Base-by-base conservation (phyloP, 2,113 vertebrate genomes). In the Zonotrichia leucophrys region DNA sequence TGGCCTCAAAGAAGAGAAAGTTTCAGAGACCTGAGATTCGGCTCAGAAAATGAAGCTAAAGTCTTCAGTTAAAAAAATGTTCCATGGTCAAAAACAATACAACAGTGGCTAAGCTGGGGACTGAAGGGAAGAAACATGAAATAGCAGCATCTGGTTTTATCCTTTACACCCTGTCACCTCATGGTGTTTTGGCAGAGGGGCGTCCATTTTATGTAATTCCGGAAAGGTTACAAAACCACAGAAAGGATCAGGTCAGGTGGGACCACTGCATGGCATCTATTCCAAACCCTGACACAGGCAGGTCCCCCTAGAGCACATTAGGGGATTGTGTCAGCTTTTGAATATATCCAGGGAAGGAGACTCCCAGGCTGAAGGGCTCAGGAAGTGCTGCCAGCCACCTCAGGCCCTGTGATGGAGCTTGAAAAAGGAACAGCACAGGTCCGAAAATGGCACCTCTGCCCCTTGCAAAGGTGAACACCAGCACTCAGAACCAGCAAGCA, bases 351-450 rank as follows among this genome's bases (percentile, higher is more conserved):
- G 42, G 27, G 42, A 83, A 56, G 56, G 27, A 90, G 31, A 42
- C 10, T 63, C 35, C 25, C 35, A 63, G 18, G 41, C 18, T 55
- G 16, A 75, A 62, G 55, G 15, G 33, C 72, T 7, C 5, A 77
- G 25, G 42, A 74, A 53, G 30, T 3, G 16, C 18, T 80, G 55
- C 28, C 2, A 13, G 44, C 30, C 2, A 2, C 37, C 31, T 33
- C 19, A 6, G 31, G 33, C 64, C 14, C 73, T 49, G 12, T 1
- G 0, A 37, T 4, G 28, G 14, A 84, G 27, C 39, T 53, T 4
- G 0, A 17, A 55, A 58, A 2, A 1, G 35, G 20, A 62, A 20
- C 7, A 56, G 15, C 16, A n/a, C 1, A 27, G 21, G 16, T 70
- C 44, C 0, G 0, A 91, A 62, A 78, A 47, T 5, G 18, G 37